These are phyloP conservation scores for Bombus soroeensis DNA, from an alignment of 1,140 invertebrate genomes.

Conservation along the genomic window DNA sequence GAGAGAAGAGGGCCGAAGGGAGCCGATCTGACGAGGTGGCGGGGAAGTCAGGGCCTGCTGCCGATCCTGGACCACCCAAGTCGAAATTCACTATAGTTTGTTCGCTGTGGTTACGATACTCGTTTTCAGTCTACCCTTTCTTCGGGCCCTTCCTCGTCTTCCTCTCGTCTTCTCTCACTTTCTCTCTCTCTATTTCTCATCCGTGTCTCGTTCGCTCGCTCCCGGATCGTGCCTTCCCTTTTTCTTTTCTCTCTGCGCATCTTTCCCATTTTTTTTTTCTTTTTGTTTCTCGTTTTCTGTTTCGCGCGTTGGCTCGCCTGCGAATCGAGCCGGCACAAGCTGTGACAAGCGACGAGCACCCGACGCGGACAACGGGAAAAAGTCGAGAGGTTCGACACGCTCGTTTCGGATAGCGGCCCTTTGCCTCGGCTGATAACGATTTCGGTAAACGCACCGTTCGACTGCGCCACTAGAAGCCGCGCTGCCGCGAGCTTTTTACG, in stretches of 20 bases:
- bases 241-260: neutral
- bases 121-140: constrained; percentile 58
- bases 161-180: neutral
- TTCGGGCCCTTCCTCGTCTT: constrained; percentile 14
- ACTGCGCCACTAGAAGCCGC: constrained; percentile 5
- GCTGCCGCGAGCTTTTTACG: constrained; percentile 9
- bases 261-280: constrained; percentile 1
- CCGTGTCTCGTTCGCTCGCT: neutral
- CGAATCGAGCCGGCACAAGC: constrained; percentile 25
- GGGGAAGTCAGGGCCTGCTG: constrained; percentile 78
- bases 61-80: constrained; percentile 81
- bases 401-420: constrained; percentile 55
- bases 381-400: constrained; percentile 41
- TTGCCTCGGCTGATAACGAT: constrained; percentile 48
- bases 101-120: constrained; percentile 69
- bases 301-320: constrained; percentile 40
- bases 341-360: constrained; percentile 49
- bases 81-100: constrained; percentile 81
- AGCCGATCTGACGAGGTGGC: constrained; percentile 76
- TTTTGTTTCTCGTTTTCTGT: neutral
- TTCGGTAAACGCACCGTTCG: constrained; percentile 17
- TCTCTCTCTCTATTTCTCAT: neutral
- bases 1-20: constrained; percentile 23
- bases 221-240: constrained; percentile 23
- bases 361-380: constrained; percentile 32